Percentiles rank a stretch among this genome's conserved stretches.
Conservation (phyloP, 2,113 vertebrate species). For the Probosciger aterrimus region DNA sequence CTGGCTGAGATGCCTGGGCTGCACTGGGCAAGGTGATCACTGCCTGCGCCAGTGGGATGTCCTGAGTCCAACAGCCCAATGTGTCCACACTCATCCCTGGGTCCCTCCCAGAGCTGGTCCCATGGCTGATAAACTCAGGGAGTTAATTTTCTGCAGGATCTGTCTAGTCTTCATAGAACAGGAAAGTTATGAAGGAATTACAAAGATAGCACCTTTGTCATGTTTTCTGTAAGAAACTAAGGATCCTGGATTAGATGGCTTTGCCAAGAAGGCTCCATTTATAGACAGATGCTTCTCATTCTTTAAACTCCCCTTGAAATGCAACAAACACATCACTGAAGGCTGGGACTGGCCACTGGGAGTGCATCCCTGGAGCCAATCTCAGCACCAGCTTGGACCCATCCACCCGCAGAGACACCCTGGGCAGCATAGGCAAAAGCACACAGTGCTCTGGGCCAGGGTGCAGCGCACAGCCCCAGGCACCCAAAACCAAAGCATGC, state of each 20-base stretch:
- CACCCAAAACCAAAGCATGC: neutral
- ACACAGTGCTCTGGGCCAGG: neutral
- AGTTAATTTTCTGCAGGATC: neutral
- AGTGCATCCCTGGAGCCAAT: neutral
- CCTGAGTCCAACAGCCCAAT: accelerated
- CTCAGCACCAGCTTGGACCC: neutral
- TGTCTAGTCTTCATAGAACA: neutral
- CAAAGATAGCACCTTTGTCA: neutral
- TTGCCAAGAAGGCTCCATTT: neutral
- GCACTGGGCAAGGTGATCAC: neutral
- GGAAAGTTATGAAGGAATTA: neutral
- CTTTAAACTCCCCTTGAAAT: neutral
- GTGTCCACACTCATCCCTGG: accelerated
- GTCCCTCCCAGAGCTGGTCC: neutral
- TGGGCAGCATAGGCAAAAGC: neutral
- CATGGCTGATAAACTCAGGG: neutral
- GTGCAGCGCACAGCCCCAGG: neutral
- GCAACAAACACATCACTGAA: neutral
- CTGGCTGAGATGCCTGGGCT: neutral
- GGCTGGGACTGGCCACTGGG: neutral
- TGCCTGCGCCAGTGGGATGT: accelerated
- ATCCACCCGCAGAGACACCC: neutral
- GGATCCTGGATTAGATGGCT: neutral
- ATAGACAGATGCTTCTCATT: neutral
- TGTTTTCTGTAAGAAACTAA: neutral